These are phyloP conservation scores for Rhagoletis zephyria DNA, from an alignment of 1,140 invertebrate genomes.

Conservation along the genomic window DNA sequence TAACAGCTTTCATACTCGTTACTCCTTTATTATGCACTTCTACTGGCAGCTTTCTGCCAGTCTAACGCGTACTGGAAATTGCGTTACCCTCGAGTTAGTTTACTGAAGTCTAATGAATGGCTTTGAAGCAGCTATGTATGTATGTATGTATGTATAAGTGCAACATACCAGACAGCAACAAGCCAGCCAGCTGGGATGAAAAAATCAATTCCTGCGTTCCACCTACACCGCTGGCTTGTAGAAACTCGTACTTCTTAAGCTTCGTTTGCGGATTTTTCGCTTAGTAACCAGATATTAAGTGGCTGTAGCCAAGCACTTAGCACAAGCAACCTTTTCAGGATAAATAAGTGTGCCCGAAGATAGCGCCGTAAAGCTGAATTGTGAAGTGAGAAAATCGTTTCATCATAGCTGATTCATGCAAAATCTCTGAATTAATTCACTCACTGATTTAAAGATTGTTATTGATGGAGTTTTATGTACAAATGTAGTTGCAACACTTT, in stretches of 20 bases:
- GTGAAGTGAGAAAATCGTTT: not conserved
- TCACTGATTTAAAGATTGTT: slow-evolving; percentile 14
- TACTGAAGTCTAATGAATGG: slow-evolving; percentile 1
- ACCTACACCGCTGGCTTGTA: no score
- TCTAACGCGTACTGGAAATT: not conserved
- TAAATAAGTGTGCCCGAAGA: not conserved
- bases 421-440: not conserved
- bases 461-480: slow-evolving; percentile 5
- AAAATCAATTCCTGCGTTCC: not conserved
- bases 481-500: not conserved
- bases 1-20: not conserved
- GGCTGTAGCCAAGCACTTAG: not conserved
- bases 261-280: no score
- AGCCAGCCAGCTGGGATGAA: not conserved
- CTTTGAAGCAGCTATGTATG: not conserved
- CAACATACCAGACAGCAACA: not conserved
- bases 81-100: not conserved
- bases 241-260: no score
- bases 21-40: not conserved
- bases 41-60: not conserved
- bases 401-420: slow-evolving; percentile 1
- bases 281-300: not conserved
- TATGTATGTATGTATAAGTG: not conserved
- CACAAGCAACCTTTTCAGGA: not conserved
- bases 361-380: not conserved